Evolutionary conservation across 2,888 invertebrate species (phyloP).

Genomic region (Epistrophe eligans): DNA sequence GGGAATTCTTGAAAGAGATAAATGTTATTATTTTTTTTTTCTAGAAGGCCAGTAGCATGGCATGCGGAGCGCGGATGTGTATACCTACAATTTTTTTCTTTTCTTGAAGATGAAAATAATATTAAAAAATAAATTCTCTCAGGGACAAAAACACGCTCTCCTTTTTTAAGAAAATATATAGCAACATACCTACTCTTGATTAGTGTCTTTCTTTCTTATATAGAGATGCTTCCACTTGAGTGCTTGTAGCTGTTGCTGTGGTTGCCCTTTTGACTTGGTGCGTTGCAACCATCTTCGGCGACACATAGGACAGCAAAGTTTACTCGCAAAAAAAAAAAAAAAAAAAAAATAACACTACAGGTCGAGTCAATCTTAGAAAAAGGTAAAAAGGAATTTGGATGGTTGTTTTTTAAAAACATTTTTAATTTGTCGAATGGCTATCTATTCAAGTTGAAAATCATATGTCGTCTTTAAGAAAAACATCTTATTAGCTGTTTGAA

Average conservation of each 20-base stretch:
- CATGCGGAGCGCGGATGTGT: not conserved
- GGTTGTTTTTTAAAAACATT: not conserved
- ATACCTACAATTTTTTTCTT: not conserved
- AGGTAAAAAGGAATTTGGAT: not conserved
- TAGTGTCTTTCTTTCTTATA: not conserved
- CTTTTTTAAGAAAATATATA: not conserved
- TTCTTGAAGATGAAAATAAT: not conserved
- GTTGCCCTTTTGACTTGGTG: not conserved
- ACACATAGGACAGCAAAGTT: conserved; percentile 4
- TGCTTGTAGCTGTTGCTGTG: no score
- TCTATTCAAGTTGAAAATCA: not conserved
- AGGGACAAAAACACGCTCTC: conserved; percentile 7
- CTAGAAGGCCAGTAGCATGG: not conserved
- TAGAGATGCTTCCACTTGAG: conserved; percentile 6
- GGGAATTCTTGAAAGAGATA: conserved; percentile 50
- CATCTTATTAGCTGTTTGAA: no score
- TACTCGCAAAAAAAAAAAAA: not conserved
- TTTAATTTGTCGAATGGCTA: not conserved
- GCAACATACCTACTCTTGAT: not conserved
- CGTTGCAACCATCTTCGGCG: conserved; percentile 8
- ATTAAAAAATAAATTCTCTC: not conserved
- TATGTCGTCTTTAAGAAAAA: no score
- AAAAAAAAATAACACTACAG: not conserved
- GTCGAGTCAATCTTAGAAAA: not conserved
- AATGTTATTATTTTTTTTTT: conserved; percentile 54